A percentile compares a stretch with the other conserved stretches of the same genome.
Conservation (phyloP, 1,140 invertebrate species). For the Bombus fervidus region DNA sequence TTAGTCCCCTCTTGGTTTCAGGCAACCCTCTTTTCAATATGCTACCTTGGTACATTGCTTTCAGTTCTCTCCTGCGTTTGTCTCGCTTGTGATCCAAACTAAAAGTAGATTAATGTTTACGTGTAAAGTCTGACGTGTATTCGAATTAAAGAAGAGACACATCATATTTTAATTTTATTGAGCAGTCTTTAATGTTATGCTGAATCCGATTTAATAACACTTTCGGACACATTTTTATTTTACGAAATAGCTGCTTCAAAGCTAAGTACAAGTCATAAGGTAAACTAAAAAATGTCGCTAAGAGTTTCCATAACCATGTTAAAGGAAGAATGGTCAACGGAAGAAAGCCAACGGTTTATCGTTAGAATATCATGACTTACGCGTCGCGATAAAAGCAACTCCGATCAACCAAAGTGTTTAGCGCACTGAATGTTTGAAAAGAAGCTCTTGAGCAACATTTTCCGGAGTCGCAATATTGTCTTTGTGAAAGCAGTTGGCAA, state of each 20-base stretch:
- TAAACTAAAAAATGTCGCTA: neutral
- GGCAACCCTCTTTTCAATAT: neutral
- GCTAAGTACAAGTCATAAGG: too few relatives aligned
- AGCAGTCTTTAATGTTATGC: too few relatives aligned
- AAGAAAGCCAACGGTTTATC: neutral
- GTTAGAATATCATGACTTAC: neutral
- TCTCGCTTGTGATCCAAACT: too few relatives aligned
- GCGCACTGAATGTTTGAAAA: neutral
- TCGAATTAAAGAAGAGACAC: neutral
- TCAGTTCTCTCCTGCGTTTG: neutral
- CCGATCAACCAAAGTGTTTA: neutral
- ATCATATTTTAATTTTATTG: too few relatives aligned
- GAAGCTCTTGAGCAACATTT: neutral
- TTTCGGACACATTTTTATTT: too few relatives aligned
- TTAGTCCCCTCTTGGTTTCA: neutral
- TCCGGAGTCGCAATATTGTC: neutral
- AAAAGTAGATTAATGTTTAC: neutral
- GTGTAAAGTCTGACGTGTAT: neutral
- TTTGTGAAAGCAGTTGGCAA: neutral
- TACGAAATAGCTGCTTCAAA: too few relatives aligned
- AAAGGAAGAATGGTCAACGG: neutral
- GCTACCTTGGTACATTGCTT: neutral
- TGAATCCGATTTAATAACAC: too few relatives aligned
- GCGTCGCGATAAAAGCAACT: neutral
- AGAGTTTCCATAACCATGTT: neutral